These are phyloP conservation scores for Galbula dea DNA, from an alignment of 2,113 vertebrate genomes.

Conservation along the genomic window DNA sequence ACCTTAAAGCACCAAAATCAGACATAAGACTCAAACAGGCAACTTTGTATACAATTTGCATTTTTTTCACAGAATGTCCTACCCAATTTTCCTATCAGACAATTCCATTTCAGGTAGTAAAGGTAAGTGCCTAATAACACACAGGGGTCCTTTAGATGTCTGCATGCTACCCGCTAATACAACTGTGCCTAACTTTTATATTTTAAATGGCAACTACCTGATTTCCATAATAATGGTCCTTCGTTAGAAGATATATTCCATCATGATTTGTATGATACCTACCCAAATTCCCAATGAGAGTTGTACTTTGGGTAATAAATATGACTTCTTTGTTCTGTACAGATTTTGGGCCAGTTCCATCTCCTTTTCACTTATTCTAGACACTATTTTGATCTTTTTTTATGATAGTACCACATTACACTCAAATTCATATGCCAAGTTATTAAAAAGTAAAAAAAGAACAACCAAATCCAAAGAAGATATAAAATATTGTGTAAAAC, in stretches of 20 bases:
- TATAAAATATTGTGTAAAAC: not conserved
- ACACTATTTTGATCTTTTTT: conserved; percentile 50
- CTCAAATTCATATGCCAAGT: conserved; percentile 13
- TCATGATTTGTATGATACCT: not conserved
- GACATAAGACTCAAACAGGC: not conserved
- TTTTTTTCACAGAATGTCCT: not conserved
- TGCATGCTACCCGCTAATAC: not conserved
- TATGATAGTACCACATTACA: not conserved
- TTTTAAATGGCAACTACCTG: conserved; percentile 34
- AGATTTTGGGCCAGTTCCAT: conserved; percentile 11
- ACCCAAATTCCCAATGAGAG: conserved; percentile 1
- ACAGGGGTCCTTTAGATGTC: not conserved
- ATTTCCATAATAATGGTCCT: conserved; percentile 29
- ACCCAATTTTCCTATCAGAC: not conserved
- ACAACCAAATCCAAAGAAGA: not conserved
- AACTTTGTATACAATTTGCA: not conserved
- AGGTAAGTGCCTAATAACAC: not conserved
- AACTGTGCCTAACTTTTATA: conserved; percentile 25
- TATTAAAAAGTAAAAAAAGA: conserved; percentile 10
- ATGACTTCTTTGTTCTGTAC: conserved; percentile 26
- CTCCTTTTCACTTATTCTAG: conserved; percentile 41
- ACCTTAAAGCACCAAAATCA: not conserved
- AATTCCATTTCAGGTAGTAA: conserved; percentile 1
- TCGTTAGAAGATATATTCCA: conserved; percentile 22
- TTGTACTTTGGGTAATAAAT: conserved; percentile 37